A percentile compares a stretch with the other conserved stretches of the same genome.
These are phyloP conservation scores for Microplitis deprimator DNA, from an alignment of 2,888 invertebrate species.

Conservation along the genomic window DNA sequence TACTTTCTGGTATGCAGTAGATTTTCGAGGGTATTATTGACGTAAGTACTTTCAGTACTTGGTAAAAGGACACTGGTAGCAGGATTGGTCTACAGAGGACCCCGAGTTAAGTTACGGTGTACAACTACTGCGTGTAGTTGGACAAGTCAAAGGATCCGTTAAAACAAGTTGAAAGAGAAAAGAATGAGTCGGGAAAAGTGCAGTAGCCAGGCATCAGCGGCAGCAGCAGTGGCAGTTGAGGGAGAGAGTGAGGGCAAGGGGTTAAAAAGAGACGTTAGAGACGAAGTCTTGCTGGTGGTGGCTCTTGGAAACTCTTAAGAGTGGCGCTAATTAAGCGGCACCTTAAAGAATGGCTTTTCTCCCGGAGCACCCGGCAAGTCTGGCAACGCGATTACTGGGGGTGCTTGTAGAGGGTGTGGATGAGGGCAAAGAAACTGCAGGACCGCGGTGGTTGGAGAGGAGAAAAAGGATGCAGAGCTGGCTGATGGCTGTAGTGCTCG, in stretches of 20 bases:
- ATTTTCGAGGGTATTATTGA: conserved; percentile 43
- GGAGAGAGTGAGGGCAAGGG: conserved; percentile 26
- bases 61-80: conserved; percentile 14
- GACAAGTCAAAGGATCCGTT: conserved; percentile 31
- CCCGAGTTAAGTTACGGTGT: conserved; percentile 39
- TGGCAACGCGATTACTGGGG: conserved; percentile 33
- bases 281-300: conserved; percentile 4
- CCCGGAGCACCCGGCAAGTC: conserved; percentile 15
- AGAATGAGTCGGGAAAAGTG: conserved; percentile 17
- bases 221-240: conserved; percentile 26
- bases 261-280: conserved; percentile 19
- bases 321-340: conserved; percentile 63
- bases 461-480: conserved; percentile 17
- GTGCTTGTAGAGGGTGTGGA: conserved; percentile 21
- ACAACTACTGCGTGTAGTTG: neutral
- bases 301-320: conserved; percentile 59
- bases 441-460: conserved; percentile 29
- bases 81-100: conserved; percentile 23
- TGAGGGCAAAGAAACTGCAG: conserved; percentile 13
- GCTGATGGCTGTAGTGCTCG: neutral
- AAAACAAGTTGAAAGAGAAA: conserved; percentile 2
- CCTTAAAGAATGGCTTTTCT: conserved; percentile 57
- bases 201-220: neutral
- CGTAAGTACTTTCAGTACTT: conserved; percentile 20
- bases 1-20: conserved; percentile 54